phyloP scores from a whole-genome alignment of 2,888 invertebrate genomes.

The Mystacides longicornis region DNA sequence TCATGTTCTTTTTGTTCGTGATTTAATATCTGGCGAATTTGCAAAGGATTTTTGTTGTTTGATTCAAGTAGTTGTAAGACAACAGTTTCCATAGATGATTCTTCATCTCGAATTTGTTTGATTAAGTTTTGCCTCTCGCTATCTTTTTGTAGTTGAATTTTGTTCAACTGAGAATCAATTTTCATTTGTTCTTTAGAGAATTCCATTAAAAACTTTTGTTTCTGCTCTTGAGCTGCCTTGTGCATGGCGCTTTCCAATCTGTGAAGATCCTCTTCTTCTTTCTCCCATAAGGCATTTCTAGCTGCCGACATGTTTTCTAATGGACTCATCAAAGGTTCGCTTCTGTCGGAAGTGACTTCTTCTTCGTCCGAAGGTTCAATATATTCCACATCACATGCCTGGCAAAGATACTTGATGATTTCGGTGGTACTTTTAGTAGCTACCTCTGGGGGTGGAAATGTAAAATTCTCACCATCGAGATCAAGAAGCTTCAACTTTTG shows the following conservation, averaged over 20 bases:
- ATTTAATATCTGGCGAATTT: conserved; percentile 56
- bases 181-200: conserved; percentile 57
- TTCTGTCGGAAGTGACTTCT: conserved; percentile 32
- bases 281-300: conserved; percentile 43
- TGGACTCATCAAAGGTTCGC: conserved; percentile 35
- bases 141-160: conserved; percentile 61
- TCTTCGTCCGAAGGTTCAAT: conserved; percentile 36
- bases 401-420: conserved; percentile 58
- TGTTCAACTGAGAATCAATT: conserved; percentile 59
- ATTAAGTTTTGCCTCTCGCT: conserved; percentile 52
- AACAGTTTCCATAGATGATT: conserved; percentile 54
- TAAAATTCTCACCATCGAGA: conserved; percentile 54
- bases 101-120: conserved; percentile 56
- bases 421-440: conserved; percentile 51
- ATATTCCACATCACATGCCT: conserved; percentile 45
- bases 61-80: conserved; percentile 58
- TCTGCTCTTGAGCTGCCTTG: conserved; percentile 53
- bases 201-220: conserved; percentile 49
- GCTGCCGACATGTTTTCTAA: conserved; percentile 34
- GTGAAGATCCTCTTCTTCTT: conserved; percentile 55
- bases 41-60: conserved; percentile 51
- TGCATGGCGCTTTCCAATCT: conserved; percentile 60
- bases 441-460: conserved; percentile 59
- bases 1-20: conserved; percentile 62
- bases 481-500: conserved; percentile 54